These are phyloP conservation scores for Hecatera dysodea DNA, from an alignment of 2,888 invertebrate genomes.

Conservation along the genomic window DNA sequence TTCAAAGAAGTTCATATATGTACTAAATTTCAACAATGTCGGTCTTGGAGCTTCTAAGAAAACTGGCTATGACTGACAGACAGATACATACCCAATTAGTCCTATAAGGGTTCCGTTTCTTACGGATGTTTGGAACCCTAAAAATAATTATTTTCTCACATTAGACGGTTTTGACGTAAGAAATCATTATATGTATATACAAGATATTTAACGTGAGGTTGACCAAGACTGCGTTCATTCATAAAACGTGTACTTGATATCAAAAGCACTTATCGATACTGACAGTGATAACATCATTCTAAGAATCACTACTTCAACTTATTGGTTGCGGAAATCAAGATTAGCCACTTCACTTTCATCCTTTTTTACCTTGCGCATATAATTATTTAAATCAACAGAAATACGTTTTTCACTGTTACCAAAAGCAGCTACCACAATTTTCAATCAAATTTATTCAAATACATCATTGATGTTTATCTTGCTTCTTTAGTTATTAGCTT, in stretches of 20 bases:
- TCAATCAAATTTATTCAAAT: too few relatives aligned
- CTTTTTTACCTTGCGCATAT: not conserved
- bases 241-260: not conserved
- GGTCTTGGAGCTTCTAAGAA: too few relatives aligned
- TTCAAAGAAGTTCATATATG: too few relatives aligned
- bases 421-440: not conserved
- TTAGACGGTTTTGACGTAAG: too few relatives aligned
- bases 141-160: not conserved
- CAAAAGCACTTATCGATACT: constrained; percentile 13
- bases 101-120: too few relatives aligned
- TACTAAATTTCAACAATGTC: too few relatives aligned
- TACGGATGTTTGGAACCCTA: too few relatives aligned
- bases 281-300: constrained; percentile 5
- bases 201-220: not conserved
- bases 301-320: not conserved
- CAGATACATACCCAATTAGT: too few relatives aligned
- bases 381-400: not conserved
- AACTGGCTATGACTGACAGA: too few relatives aligned
- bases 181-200: not conserved
- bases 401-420: not conserved
- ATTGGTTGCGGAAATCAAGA: not conserved
- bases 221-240: constrained; percentile 25
- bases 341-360: constrained; percentile 26
- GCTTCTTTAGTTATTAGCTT: not conserved
- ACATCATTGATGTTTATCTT: not conserved